Base-by-base conservation (phyloP, 2,888 invertebrate species). In the Cepaea hortensis region DNA sequence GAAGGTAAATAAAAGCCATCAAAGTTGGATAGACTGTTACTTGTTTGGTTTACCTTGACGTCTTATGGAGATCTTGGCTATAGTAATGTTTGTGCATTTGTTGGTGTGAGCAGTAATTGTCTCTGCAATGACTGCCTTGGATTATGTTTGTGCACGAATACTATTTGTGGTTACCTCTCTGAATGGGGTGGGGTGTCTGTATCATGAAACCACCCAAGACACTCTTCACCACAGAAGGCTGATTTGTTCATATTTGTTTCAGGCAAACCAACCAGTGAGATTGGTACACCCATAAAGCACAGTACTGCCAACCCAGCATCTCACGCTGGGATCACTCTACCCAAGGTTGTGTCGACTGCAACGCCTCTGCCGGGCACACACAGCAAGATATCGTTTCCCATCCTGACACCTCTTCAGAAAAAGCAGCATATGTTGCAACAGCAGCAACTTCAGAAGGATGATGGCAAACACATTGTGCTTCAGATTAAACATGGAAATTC, bases 401-500 rank as follows among this genome's bases (percentile, higher is more conserved):
- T 92, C 13, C 88, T 89, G 20, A 81, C 88, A 50, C 87, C 81
- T 6, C 86, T 70, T 73, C 85, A 82, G 77, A 83, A 81, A 70
- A 75, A 85, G 68, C 87, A 75, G 50, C 79, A 85, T 82, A 15
- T 50, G 20, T 75, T 85, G 72, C 65, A 70, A 18, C 87, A 68
- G 70, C 87, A 83, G 65, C 62, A 35, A 15, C 83, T 79, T 50
- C 50, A 48, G 20, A 72, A 83, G 62, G 87, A 88, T 15, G 81
- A 86, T 73, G 65, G 62, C 13, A 77, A 88, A 18, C 89, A 93
- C 72, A 93, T 94, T 87, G 93, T 94, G 7, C 92, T 94, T 91
- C 92, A 93, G 55, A 94, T 94, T 55, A 94, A 93, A 87, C 90
- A 94, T 89, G 94, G 94, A 11, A 93, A 92, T 88, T 93, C 92